Percentiles rank a stretch among this genome's conserved stretches.
Evolutionary conservation across 30 jellyfish, hydroid and myxozoan genomes (phyloP).

Genomic region (Morbakka virulenta): DNA sequence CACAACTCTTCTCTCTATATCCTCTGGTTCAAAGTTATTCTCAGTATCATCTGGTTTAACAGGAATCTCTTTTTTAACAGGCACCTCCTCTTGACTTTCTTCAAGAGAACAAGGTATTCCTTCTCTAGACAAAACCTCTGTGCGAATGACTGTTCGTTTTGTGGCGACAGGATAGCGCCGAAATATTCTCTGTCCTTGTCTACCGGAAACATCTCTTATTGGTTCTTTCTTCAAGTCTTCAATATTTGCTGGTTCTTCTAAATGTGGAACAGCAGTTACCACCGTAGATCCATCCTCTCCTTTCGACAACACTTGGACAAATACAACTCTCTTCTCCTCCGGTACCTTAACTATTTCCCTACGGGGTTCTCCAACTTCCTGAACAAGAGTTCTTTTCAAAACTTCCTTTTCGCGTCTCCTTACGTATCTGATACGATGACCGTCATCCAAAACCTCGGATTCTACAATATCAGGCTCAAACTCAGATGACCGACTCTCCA

Average conservation of each 20-base stretch:
- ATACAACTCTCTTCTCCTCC: too few species aligned
- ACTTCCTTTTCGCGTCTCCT: slow-evolving; percentile 10
- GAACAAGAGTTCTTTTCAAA: too few species aligned
- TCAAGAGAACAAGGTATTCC: too few species aligned
- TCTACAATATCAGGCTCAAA: not conserved
- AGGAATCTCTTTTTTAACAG: not conserved
- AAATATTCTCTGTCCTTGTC: too few species aligned
- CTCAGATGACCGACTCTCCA: slow-evolving; percentile 2
- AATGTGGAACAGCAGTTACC: too few species aligned
- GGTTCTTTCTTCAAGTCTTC: too few species aligned
- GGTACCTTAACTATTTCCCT: too few species aligned
- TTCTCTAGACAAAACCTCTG: not conserved
- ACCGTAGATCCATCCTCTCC: too few species aligned
- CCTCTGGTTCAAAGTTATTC: slow-evolving; percentile 17
- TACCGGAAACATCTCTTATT: too few species aligned
- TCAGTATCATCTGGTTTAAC: slow-evolving; percentile 2
- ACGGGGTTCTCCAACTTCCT: too few species aligned
- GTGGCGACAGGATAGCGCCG: slow-evolving; percentile 62
- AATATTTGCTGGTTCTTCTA: too few species aligned
- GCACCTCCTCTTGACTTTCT: slow-evolving; percentile 41
- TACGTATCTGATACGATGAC: not conserved
- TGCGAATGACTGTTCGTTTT: slow-evolving; percentile 50
- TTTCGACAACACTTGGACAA: too few species aligned
- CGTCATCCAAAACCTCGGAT: not conserved
- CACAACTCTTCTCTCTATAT: slow-evolving; percentile 20